Conservation (phyloP, 2,113 vertebrate species). For the Lasiurus cinereus region DNA sequence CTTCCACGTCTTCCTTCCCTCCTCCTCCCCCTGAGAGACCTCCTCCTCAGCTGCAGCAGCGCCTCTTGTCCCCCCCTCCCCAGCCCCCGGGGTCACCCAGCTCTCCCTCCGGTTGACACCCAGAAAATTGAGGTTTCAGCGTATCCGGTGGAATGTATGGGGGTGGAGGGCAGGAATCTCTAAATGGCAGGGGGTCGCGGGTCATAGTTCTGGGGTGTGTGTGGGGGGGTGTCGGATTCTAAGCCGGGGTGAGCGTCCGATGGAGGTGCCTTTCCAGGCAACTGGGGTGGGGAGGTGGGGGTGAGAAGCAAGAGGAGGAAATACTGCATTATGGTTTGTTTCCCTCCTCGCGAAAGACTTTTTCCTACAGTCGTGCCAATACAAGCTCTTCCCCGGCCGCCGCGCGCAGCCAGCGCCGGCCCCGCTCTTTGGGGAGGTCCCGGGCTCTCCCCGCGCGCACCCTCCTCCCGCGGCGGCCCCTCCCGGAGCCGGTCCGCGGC, state of each 20-base stretch:
- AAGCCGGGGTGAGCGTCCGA: conserved; percentile 60
- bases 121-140: conserved; percentile 12
- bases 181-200: background rate
- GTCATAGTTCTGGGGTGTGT: conserved; percentile 52
- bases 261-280: conserved; percentile 83
- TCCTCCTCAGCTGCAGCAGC: background rate
- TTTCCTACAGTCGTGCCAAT: conserved; percentile 89
- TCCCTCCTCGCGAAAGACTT: conserved; percentile 88
- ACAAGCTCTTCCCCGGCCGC: conserved; percentile 88
- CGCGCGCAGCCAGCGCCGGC: conserved; percentile 87
- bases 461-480: background rate
- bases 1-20: background rate
- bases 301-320: conserved; percentile 82
- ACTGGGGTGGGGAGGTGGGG: conserved; percentile 26
- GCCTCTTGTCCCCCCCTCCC: background rate
- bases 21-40: background rate
- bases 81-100: background rate
- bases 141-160: background rate
- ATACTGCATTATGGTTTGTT: conserved; percentile 85
- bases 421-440: conserved; percentile 77
- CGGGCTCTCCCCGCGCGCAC: background rate
- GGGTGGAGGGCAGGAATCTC: conserved; percentile 47
- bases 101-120: background rate
- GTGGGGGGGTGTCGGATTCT: conserved; percentile 44
- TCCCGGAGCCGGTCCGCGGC: fast-evolving